Conservation (phyloP, 2,797 vertebrate genomes). For the Fundulus diaphanus region DNA sequence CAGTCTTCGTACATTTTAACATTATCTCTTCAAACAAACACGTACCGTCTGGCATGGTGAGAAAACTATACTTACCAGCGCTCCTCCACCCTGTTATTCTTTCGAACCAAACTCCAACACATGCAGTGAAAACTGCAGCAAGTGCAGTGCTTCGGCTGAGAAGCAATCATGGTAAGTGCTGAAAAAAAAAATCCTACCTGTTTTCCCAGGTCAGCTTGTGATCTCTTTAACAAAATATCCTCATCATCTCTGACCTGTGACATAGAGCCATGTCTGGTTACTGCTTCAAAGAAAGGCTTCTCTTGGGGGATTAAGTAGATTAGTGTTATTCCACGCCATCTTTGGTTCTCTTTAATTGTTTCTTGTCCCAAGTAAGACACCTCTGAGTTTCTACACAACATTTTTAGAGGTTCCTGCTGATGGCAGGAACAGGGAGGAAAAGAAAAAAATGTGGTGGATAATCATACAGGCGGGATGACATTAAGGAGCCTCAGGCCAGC, state of each 20-base stretch:
- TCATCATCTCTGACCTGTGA: constrained; percentile 12
- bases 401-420: constrained; percentile 26
- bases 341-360: constrained; percentile 1
- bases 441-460: constrained; percentile 50
- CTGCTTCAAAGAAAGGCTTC: background rate
- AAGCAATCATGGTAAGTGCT: constrained; percentile 23
- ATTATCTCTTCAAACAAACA: constrained; percentile 14
- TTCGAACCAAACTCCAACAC: constrained; percentile 54
- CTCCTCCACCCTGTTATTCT: constrained; percentile 61
- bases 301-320: background rate
- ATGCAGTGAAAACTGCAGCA: constrained; percentile 50
- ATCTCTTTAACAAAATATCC: constrained; percentile 28
- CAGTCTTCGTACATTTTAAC: constrained; percentile 13
- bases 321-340: background rate
- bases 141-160: constrained; percentile 43
- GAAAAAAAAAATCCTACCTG: constrained; percentile 2
- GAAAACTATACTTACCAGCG: constrained; percentile 54
- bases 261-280: background rate
- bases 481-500: constrained; percentile 66
- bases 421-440: constrained; percentile 34
- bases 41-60: constrained; percentile 34
- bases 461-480: constrained; percentile 66
- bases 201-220: constrained; percentile 29
- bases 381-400: constrained; percentile 19
- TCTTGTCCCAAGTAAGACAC: constrained; percentile 23